Base-by-base conservation (phyloP, 2,113 vertebrate species). In the Solea solea region DNA sequence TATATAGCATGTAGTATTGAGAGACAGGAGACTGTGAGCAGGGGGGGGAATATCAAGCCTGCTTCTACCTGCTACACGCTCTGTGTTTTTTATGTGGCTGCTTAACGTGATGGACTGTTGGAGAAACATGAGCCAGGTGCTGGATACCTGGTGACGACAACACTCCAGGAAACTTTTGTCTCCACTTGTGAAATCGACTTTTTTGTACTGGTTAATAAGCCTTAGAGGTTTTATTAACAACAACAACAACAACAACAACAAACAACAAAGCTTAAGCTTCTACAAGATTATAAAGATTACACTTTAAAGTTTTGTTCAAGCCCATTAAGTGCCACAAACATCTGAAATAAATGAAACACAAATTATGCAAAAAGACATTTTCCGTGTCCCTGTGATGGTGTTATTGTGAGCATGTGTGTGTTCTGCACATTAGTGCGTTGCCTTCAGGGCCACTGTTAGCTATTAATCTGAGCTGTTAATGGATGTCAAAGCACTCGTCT, bases 391-490 rank as follows among this genome's bases (percentile, higher is more conserved):
- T 34, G 5, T 34, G 5, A 34, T 34, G 34, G 34, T 34, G 34
- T 64, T 71, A n/a, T 60, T 57, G 61, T 79, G 44, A 64, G 69
- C 0, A 39, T 51, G 62, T 68, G 63, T 82, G 64, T 78, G 54
- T 74, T 71, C 57, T 62, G 73, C 27, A 41, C 56, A 81, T 74
- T 53, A 74, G 55, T 39, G 28, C 57, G 66, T 65, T 84, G 69
- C 72, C 69, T 82, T 79, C 69, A 51, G 73, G 77, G 64, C 53
- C 46, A 42, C 40, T 55, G 80, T 89, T 82, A 79, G 84, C 70
- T 84, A 86, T 85, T 89, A 85, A 85, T 81, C 68, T 15, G 40
- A 65, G 42, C 62, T 1, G 58, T 81, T 87, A 85, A 88, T 81
- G 73, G 60, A 56, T 72, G 51, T 71, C 65, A 63, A 60, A 58